phyloP scores from a whole-genome alignment of 2,797 vertebrate species.

The Malacoctenus gilli region DNA sequence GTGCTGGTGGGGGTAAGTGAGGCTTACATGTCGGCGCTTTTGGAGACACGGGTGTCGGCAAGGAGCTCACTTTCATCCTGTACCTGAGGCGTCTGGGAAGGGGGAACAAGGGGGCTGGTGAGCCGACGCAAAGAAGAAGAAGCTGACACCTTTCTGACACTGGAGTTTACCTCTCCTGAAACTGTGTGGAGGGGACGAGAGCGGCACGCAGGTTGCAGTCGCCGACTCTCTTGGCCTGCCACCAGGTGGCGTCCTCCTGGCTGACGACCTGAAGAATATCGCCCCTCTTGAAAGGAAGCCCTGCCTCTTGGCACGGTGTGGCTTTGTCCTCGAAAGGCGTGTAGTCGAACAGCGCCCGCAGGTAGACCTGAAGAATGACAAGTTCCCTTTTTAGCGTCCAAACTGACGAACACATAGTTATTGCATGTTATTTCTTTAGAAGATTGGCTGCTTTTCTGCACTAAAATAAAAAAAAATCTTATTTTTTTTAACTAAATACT shows the following conservation, averaged over 20 bases:
- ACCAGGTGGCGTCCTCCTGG: slow-evolving; percentile 97
- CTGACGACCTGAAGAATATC: slow-evolving; percentile 98
- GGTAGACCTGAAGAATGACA: no score
- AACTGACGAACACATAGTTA: no score
- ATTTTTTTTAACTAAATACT: no score
- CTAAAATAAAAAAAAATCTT: no score
- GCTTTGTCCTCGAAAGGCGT: slow-evolving; percentile 94
- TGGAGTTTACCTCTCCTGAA: slow-evolving; percentile 92
- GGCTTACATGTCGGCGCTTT: slow-evolving; percentile 87
- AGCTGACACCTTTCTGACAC: no score
- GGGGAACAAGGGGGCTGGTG: background rate
- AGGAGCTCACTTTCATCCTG: slow-evolving; percentile 84
- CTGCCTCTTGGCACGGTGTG: slow-evolving; percentile 98
- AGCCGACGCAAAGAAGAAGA: background rate
- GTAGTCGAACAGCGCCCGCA: slow-evolving; percentile 95
- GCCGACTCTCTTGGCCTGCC: slow-evolving; percentile 94
- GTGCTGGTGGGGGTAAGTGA: background rate
- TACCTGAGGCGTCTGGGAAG: slow-evolving; percentile 84
- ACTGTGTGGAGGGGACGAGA: slow-evolving; percentile 93
- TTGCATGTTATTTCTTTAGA: no score
- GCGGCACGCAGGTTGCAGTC: slow-evolving; percentile 94
- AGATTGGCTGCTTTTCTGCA: no score
- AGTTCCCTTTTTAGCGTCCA: no score
- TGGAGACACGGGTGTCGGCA: slow-evolving; percentile 78
- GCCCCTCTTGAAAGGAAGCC: slow-evolving; percentile 92